Evolutionary conservation across 1,140 invertebrate species (phyloP).

Genomic region (Drosophila ercepeae): DNA sequence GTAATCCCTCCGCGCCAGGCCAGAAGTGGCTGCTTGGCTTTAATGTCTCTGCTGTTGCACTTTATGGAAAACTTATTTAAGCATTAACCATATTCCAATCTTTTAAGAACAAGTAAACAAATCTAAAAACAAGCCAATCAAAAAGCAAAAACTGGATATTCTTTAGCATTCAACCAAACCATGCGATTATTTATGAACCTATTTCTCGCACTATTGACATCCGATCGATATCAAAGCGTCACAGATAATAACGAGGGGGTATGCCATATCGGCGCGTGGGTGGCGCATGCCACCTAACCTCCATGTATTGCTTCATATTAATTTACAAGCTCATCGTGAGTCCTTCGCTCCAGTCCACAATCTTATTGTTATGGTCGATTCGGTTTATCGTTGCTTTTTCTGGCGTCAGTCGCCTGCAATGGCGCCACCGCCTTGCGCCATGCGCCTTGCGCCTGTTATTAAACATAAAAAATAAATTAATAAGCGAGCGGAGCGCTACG

Average conservation of each 20-base stretch:
- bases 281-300: constrained; percentile 21
- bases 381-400: not conserved
- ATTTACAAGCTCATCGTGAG: constrained; percentile 26
- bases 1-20: constrained; percentile 27
- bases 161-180: no score
- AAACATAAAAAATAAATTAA: constrained; percentile 63
- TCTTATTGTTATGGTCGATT: constrained; percentile 27
- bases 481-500: constrained; percentile 32
- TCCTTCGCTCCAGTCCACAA: not conserved
- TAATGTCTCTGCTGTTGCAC: constrained; percentile 10
- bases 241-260: constrained; percentile 22
- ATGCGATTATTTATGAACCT: constrained; percentile 34
- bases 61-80: no score
- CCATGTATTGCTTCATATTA: constrained; percentile 5
- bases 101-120: no score
- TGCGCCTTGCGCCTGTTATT: constrained; percentile 42
- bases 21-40: constrained; percentile 41
- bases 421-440: constrained; percentile 39
- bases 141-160: no score
- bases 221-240: constrained; percentile 18
- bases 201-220: constrained; percentile 19
- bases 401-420: constrained; percentile 32
- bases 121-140: no score
- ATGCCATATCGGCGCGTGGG: constrained; percentile 1
- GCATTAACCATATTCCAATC: no score